Evolutionary conservation across 2,888 invertebrate species (phyloP).

Genomic region (Neelides folsomi): DNA sequence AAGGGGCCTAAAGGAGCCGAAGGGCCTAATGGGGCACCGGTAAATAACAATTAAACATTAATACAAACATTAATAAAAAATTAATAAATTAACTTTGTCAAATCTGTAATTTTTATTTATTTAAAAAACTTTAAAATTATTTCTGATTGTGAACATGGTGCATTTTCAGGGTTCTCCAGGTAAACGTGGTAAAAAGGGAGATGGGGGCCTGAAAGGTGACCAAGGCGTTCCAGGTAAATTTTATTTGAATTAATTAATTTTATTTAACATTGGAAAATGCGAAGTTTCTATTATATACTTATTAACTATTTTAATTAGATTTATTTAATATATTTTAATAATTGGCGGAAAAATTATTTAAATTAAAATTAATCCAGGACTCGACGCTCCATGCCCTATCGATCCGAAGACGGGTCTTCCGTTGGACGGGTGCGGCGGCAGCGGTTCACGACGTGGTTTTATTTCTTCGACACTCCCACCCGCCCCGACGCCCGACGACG

Average conservation of each 20-base stretch:
- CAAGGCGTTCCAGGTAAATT: slow-evolving; percentile 14
- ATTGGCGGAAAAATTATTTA: neutral
- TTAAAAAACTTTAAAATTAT: neutral
- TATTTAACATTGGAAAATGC: no score
- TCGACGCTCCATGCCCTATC: slow-evolving; percentile 97
- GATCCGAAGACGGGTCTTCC: slow-evolving; percentile 83
- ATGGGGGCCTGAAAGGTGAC: slow-evolving; percentile 83
- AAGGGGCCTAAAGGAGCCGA: slow-evolving; percentile 39
- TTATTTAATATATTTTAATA: neutral
- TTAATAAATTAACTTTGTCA: slow-evolving; percentile 6
- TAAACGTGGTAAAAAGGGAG: slow-evolving; percentile 71
- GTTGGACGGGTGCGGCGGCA: slow-evolving; percentile 38
- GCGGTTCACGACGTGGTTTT: no score
- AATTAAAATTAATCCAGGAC: slow-evolving; percentile 82
- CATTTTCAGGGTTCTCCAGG: slow-evolving; percentile 8
- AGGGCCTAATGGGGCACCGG: slow-evolving; percentile 41
- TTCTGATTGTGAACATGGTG: neutral
- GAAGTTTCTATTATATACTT: no score
- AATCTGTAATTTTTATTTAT: neutral
- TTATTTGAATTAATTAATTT: no score
- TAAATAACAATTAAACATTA: slow-evolving; percentile 35
- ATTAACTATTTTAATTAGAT: no score
- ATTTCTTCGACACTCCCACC: no score
- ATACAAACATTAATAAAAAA: neutral
- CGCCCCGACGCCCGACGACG: no score